Evolutionary conservation across 2,888 invertebrate genomes (phyloP), one percentile per base, ranked within the genome.

Genomic region (Dione vanillae): DNA sequence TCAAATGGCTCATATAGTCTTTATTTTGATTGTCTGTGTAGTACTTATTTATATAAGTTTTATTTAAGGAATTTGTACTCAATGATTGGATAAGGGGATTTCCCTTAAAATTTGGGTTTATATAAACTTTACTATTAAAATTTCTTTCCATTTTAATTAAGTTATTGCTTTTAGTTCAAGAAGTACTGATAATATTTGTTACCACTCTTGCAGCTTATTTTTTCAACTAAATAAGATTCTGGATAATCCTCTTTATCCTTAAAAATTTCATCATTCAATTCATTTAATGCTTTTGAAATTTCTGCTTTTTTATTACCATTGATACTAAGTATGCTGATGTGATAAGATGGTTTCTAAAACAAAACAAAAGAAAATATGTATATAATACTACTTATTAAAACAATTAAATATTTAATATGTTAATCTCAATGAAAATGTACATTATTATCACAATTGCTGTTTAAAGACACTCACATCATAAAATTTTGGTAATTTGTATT

Each of bases 311-410:
- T 89, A 85, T 97, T 95, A 0, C 97, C 97, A 67, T 95, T 89
- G 72, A 95, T 94, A 97, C 98, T 98, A 12, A 96, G 91, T 76
- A 98, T 91, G 83, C 98, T 98, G 79, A 97, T 94, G 83, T 98
- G 98, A 89, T 96, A 97, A 2, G 96, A 96, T 20, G 97, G 96
- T 82, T 96, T 94, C 97, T 97, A 94, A 94, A 82, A 82, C 73
- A 72, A 64, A 70, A 37, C 37, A 16, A n/a, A 10, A 35, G n/a
- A 35, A n/a, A 10, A 54, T 10, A 54, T 2, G n/a, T 49, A 19
- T 19, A 11, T 11, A 49, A 49, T 49, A 19, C 11, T 11, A 49
- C 19, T 19, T 49, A 19, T 49, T n/a, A n/a, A n/a, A 20, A 27
- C 5, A 27, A 27, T 27, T 27, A 27, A 27, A 27, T 27, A 16